These are phyloP conservation scores for Addax nasomaculatus DNA, from an alignment of 2,113 vertebrate genomes.

Conservation along the genomic window DNA sequence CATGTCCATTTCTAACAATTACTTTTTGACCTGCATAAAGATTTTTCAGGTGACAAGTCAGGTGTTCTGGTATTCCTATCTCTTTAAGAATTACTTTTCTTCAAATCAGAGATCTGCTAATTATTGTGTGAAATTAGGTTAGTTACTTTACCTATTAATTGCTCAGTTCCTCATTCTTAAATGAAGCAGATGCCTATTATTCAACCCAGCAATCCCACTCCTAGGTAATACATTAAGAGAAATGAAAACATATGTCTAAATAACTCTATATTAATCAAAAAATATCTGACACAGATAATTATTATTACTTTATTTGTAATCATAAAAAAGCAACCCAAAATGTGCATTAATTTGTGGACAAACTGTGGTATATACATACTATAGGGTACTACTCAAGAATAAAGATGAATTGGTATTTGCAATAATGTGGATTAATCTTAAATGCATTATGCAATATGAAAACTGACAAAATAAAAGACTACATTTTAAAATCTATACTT, in stretches of 20 bases:
- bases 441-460: not conserved
- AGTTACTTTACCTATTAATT: not conserved
- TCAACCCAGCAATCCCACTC: not conserved
- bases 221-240: not conserved
- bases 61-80: not conserved
- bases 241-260: not conserved
- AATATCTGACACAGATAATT: not conserved
- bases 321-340: not conserved
- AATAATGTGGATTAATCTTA: not conserved
- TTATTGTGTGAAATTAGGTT: not conserved
- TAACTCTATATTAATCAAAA: not conserved
- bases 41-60: not conserved
- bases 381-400: not conserved
- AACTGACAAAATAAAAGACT: not conserved
- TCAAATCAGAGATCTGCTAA: not conserved
- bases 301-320: not conserved
- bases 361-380: not conserved
- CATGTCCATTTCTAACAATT: not conserved
- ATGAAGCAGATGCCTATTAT: not conserved
- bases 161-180: not conserved
- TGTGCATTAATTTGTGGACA: not conserved
- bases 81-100: not conserved
- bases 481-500: not conserved
- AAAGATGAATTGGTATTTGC: not conserved
- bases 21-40: not conserved